A percentile compares a stretch with the other conserved stretches of the same genome.
Evolutionary conservation across 2,797 vertebrate species (phyloP).

Genomic region (Coregonus sp.): DNA sequence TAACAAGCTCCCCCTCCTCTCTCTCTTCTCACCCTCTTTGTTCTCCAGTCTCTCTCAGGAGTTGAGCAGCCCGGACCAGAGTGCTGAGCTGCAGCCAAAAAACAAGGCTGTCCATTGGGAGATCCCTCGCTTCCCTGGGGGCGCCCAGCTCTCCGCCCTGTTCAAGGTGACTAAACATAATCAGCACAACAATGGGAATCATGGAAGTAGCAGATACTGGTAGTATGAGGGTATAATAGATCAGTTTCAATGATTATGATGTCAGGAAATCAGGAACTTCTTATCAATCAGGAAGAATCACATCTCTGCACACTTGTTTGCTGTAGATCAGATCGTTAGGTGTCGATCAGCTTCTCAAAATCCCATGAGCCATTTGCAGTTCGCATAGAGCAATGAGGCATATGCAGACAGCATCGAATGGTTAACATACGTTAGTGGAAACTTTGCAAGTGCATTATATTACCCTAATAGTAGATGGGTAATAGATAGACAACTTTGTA

Average conservation of each 20-base stretch:
- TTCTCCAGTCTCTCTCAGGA: slow-evolving; percentile 83
- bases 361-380: neutral
- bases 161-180: slow-evolving; percentile 78
- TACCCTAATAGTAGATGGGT: neutral
- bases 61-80: slow-evolving; percentile 90
- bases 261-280: no score
- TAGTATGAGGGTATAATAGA: neutral
- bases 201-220: neutral
- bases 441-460: neutral
- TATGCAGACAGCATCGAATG: no score
- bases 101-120: slow-evolving; percentile 81
- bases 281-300: neutral
- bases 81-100: slow-evolving; percentile 73
- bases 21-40: neutral
- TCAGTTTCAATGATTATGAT: no score
- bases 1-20: no score
- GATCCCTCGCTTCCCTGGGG: slow-evolving; percentile 83
- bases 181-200: neutral
- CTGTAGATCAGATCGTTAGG: neutral
- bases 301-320: neutral
- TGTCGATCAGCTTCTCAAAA: neutral
- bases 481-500: no score
- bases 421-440: no score
- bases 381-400: neutral
- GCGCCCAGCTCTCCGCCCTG: slow-evolving; percentile 84